Evolutionary conservation across 92 coral and sea anemone genomes (phyloP), one percentile per base, ranked within the genome.

Genomic region (Paragorgia papillata): DNA sequence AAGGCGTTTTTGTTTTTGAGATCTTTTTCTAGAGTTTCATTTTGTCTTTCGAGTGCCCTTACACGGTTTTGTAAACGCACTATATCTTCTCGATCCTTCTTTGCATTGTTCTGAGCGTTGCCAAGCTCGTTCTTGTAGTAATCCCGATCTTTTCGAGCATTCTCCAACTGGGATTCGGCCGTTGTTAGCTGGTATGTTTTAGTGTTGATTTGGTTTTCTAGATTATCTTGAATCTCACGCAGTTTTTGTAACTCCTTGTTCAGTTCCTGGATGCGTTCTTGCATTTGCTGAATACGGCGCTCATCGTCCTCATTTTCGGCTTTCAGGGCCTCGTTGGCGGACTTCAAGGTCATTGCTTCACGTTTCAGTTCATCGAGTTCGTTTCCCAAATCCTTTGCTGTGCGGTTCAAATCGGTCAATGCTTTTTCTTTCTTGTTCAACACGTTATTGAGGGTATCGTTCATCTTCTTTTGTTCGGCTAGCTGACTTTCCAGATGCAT

Each of bases 401-500:
- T 89, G 29, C 84, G 66, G 22, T 87, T 88, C 28, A 70, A 56
- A 19, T 89, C 97, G 13, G 85, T 74, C 9, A 87, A 62, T 4
- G 78, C 50, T 24, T 67, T 59, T 32, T 92, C 90, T 67, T 85
- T 92, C 80, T 87, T 89, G 26, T 80, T 51, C 35, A 89, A 65
- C 50, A 84, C 75, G 58, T 84, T 88, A 33, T 74, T 88, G 57
- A 89, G 35, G 5, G 92, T 87, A 60, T 92, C 97, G 61, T 89
- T 92, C 5, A 85, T 87, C 76, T 87, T 92, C 66, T 85, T 90
- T 28, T 87, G 90, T 50, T 92, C 97, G 50, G 85, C 35, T 41
- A 89, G 41, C 69, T 92, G 84, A 70, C 97, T 92, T 57, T 92
- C 96, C 13, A 89, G 70, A 51, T 70, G 63, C 96, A 92, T 89